Percentiles rank a stretch among this genome's conserved stretches.
Evolutionary conservation across 2,113 vertebrate genomes (phyloP).

Genomic region (Arvicanthis niloticus): DNA sequence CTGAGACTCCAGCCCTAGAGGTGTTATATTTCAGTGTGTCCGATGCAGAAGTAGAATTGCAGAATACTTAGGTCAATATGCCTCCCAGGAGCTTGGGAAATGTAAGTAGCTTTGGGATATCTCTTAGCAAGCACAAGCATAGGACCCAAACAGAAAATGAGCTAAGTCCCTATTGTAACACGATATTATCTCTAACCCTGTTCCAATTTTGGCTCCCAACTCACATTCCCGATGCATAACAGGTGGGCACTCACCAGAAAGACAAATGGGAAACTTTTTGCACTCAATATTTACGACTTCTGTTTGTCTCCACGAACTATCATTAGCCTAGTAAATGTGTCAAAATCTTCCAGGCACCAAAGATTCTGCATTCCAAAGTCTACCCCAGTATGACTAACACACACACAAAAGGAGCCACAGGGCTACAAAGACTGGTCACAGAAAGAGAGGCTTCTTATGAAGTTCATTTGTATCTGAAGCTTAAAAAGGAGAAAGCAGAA

Average conservation of each 20-base stretch:
- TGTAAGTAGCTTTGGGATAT: not conserved
- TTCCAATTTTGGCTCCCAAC: not conserved
- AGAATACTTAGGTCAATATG: not conserved
- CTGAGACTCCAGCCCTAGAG: not conserved
- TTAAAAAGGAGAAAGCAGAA: not conserved
- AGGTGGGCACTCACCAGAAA: constrained; percentile 36
- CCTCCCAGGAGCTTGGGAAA: not conserved
- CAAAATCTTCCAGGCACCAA: constrained; percentile 7
- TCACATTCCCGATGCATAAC: not conserved
- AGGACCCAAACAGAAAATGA: constrained; percentile 1
- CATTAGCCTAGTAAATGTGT: constrained; percentile 38
- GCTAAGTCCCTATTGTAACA: not conserved
- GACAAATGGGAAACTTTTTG: constrained; percentile 36
- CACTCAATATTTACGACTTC: constrained; percentile 38
- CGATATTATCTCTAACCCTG: not conserved
- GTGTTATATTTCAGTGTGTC: not conserved
- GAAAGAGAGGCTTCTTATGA: not conserved
- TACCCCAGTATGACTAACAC: constrained; percentile 7
- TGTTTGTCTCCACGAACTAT: constrained; percentile 25
- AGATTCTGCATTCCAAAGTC: constrained; percentile 6
- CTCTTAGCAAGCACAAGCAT: not conserved
- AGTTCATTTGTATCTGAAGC: not conserved
- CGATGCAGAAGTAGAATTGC: not conserved
- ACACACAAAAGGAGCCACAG: not conserved
- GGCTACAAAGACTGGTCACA: constrained; percentile 21